Percentiles rank a stretch among this genome's conserved stretches.
These are phyloP conservation scores for Pangasianodon gigas DNA, from an alignment of 2,113 vertebrate genomes.

Conservation along the genomic window DNA sequence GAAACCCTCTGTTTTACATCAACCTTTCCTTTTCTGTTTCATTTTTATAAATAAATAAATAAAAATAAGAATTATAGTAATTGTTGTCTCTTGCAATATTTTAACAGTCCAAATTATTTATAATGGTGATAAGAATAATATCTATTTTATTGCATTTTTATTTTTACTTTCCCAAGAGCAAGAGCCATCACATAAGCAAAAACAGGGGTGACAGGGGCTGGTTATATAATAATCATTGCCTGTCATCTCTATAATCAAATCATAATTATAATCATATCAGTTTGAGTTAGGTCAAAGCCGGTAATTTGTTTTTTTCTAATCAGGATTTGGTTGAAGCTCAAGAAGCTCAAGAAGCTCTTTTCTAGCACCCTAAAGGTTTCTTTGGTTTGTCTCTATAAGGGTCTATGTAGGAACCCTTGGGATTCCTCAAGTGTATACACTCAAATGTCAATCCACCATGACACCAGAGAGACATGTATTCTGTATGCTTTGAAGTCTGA, in stretches of 20 bases:
- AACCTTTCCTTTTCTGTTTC: background rate
- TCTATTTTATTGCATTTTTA: background rate
- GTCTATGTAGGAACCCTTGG: background rate
- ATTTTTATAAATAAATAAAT: background rate
- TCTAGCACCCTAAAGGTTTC: background rate
- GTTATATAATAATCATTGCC: background rate
- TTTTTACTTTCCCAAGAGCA: background rate
- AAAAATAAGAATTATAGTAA: background rate
- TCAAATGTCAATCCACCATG: background rate
- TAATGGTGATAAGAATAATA: background rate
- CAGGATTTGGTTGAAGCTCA: background rate
- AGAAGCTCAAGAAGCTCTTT: background rate
- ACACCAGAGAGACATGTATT: slow-evolving; percentile 45
- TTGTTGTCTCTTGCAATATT: background rate
- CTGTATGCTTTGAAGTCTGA: slow-evolving; percentile 48
- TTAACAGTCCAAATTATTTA: background rate
- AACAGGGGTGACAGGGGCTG: background rate
- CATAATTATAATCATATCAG: background rate
- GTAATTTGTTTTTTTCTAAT: background rate
- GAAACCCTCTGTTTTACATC: background rate
- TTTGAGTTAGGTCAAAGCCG: background rate
- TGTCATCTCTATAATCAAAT: background rate
- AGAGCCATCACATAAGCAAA: background rate
- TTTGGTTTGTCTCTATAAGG: background rate
- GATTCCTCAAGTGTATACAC: background rate